Base-by-base conservation (phyloP, 1,140 invertebrate species). In the Drosophila oshimai region DNA sequence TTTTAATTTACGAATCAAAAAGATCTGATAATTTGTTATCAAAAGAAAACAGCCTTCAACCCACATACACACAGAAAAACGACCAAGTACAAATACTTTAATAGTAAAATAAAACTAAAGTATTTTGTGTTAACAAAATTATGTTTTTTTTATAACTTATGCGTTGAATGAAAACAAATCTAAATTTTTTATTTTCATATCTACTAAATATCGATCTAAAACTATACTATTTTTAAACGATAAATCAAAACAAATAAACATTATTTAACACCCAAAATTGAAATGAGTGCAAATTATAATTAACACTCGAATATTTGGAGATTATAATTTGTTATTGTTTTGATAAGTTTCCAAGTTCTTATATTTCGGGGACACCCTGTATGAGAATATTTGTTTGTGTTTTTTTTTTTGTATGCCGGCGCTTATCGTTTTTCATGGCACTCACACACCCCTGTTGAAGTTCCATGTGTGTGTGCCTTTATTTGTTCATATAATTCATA, bases 401-500 rank as follows among this genome's bases (percentile, higher is more conserved):
- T 57, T 37, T 76, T 45, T 45, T 57, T 55, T 70, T 50, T 44
- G 39, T 55, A 44, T 41, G 37, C 55, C 74, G 75, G 75, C 80
- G 72, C 80, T 86, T 87, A 87, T 86, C 81, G 65, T 80, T 73
- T 75, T 76, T 61, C 67, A 53, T 60, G 24, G 42, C 22, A 42
- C 47, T 5, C 41, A 55, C 13, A 71, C 15, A n/a, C n/a, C n/a
- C n/a, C n/a, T 10, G 6, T 29, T 5, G n/a, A 28, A 46, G 3
- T 20, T 46, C 2, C 33, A n/a, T 17, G 6, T 37, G 28, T 45
- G 29, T 70, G 50, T 57, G 64, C 51, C 49, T 67, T 62, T 69
- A 61, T 83, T 64, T 83, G 70, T 79, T 64, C 73, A 55, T 79
- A 79, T 87, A 86, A 80, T 87, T 87, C 80, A 87, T 86, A 87